A percentile compares a stretch with the other conserved stretches of the same genome.
Evolutionary conservation across 2,797 vertebrate species (phyloP).

Genomic region (Podarcis siculus): DNA sequence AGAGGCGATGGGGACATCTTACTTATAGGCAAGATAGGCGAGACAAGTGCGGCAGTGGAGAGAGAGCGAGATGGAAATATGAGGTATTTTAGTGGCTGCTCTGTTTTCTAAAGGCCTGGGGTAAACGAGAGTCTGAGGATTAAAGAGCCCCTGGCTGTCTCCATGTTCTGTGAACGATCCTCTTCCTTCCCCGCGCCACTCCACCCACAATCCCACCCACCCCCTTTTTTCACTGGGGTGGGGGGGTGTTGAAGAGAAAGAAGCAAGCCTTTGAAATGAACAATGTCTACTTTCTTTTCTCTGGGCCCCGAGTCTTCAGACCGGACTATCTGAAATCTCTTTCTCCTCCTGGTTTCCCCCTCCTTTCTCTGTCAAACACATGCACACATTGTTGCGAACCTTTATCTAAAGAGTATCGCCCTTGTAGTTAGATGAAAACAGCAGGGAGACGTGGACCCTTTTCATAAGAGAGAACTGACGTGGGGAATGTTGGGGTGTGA

Average conservation of each 20-base stretch:
- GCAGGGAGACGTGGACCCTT: too few species aligned
- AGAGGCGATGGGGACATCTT: slow-evolving; percentile 66
- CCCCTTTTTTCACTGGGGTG: background rate
- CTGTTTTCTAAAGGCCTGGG: background rate
- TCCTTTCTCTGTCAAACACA: background rate
- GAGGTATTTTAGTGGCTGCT: background rate
- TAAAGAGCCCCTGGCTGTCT: background rate
- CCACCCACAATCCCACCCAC: background rate
- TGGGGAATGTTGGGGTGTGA: background rate
- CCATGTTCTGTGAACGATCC: background rate
- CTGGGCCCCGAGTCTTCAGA: background rate
- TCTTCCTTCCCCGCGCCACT: too few species aligned
- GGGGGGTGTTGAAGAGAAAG: background rate
- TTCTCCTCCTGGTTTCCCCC: background rate
- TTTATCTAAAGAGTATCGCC: background rate
- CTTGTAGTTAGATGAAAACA: background rate
- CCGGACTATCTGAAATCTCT: background rate
- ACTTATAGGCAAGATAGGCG: slow-evolving; percentile 69
- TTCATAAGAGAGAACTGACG: background rate
- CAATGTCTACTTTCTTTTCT: background rate
- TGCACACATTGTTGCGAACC: too few species aligned
- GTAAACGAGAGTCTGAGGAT: background rate
- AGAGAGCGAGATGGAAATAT: slow-evolving; percentile 25
- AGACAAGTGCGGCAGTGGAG: slow-evolving; percentile 56
- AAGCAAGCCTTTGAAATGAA: background rate